Conservation (phyloP, 2,113 vertebrate species). For the Suricata suricatta region DNA sequence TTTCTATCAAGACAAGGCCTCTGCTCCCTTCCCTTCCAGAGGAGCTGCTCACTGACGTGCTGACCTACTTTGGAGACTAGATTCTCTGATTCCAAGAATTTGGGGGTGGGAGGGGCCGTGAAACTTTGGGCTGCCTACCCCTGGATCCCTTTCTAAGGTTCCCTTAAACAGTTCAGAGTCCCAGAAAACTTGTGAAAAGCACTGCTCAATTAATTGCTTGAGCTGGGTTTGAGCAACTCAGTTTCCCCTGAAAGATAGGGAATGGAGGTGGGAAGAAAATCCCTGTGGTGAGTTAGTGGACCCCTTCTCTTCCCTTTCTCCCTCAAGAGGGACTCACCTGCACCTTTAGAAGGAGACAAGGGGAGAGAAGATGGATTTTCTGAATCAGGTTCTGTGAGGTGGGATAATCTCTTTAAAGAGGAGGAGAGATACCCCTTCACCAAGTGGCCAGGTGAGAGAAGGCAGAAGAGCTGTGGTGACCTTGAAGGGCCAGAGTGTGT, state of each 20-base stretch:
- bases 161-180: constrained; percentile 44
- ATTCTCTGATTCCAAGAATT: constrained; percentile 77
- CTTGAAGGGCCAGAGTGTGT: background rate
- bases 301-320: background rate
- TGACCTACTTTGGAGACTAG: constrained; percentile 78
- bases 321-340: background rate
- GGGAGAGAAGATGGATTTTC: background rate
- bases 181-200: constrained; percentile 33
- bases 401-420: constrained; percentile 9
- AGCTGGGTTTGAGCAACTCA: background rate
- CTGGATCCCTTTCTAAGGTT: constrained; percentile 42
- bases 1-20: constrained; percentile 70
- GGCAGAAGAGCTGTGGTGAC: background rate
- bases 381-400: background rate
- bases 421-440: background rate
- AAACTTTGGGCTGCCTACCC: constrained; percentile 66
- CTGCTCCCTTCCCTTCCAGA: constrained; percentile 63
- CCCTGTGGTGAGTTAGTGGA: background rate
- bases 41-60: constrained; percentile 53
- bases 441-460: background rate
- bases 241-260: background rate
- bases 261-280: background rate
- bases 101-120: constrained; percentile 63
- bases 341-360: background rate
- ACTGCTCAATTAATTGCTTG: background rate